Conservation (phyloP, 1,140 invertebrate species). For the Bombus impatiens region DNA sequence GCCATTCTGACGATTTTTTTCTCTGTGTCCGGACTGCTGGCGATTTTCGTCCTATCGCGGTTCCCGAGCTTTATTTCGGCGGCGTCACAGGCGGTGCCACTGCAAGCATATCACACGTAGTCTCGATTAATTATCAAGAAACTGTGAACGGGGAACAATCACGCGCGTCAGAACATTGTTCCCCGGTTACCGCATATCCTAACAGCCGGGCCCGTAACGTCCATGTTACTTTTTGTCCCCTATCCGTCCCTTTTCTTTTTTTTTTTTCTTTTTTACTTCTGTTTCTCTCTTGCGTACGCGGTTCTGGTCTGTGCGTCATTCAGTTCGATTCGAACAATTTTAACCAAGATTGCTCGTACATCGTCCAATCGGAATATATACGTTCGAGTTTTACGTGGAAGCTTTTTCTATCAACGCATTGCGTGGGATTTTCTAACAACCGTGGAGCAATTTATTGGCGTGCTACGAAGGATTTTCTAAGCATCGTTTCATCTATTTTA, state of each 20-base stretch:
- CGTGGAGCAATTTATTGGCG: too few species aligned
- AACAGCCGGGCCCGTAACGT: background rate
- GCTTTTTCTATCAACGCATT: background rate
- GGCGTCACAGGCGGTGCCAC: slow-evolving; percentile 67
- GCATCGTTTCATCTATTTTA: background rate
- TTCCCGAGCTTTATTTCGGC: slow-evolving; percentile 63
- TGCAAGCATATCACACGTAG: slow-evolving; percentile 69
- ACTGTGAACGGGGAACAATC: background rate
- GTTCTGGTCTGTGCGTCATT: too few species aligned
- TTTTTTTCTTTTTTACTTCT: background rate
- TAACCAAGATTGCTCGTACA: background rate
- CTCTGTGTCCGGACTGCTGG: slow-evolving; percentile 54
- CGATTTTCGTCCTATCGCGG: slow-evolving; percentile 54
- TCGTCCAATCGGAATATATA: slow-evolving; percentile 7
- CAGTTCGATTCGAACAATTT: background rate
- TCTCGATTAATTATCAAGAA: slow-evolving; percentile 34
- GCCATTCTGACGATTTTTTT: slow-evolving; percentile 58
- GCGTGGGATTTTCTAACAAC: too few species aligned
- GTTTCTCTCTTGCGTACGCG: background rate
- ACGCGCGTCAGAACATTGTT: background rate
- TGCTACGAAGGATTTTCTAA: too few species aligned
- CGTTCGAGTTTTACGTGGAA: too few species aligned
- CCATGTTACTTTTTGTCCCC: background rate
- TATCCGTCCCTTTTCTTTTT: background rate
- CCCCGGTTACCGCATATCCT: background rate